Evolutionary conservation across 2,888 invertebrate genomes (phyloP), one percentile per base, ranked within the genome.

Genomic region (Pogonocherus hispidulus): DNA sequence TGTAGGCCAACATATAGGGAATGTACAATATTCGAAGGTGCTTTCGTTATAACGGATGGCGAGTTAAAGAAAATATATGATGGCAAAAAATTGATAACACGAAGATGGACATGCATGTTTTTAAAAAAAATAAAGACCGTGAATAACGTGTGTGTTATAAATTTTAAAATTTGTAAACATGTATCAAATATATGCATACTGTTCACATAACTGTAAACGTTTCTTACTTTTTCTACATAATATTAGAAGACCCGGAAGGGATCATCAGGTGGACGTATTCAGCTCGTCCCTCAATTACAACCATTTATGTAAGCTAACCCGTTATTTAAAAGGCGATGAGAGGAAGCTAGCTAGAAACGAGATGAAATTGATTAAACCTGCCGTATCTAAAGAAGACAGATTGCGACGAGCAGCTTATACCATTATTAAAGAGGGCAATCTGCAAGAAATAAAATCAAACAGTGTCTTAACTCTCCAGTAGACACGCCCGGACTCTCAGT

Each of bases 251-350:
- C 8, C 27, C 3, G 8, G 8, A 8, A 8, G 8, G 3, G 8
- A 27, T 8, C 27, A 27, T 27, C 3, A 27, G 11, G 63, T 64
- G 0, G 44, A 52, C 44, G 55, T 63, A 18, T 52, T 44, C 16
- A 63, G 54, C 44, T 63, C 63, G 6, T 54, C 63, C 5, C 14
- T 63, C 1, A 27, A 63, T 52, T 63, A 63, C 23, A 63, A 63
- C 20, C 63, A 63, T 47, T 16, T 60, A 3, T 5, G n/a, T 2
- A 60, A 47, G 16, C 2, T 44, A 20, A 47, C 35, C n/a, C 47
- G 60, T 3, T 35, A 60, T 49, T 32, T 60, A 46, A 47, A 60
- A 47, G 60, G 60, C 1, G 47, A 35, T 23, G 60, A 47, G 19
- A 60, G 60, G 32, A 60, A 32, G 47, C 37, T 55, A 9, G 37